Percentiles rank a stretch among this genome's conserved stretches.
Evolutionary conservation across 2,797 vertebrate species (phyloP).

Genomic region (Lithobates pipiens): DNA sequence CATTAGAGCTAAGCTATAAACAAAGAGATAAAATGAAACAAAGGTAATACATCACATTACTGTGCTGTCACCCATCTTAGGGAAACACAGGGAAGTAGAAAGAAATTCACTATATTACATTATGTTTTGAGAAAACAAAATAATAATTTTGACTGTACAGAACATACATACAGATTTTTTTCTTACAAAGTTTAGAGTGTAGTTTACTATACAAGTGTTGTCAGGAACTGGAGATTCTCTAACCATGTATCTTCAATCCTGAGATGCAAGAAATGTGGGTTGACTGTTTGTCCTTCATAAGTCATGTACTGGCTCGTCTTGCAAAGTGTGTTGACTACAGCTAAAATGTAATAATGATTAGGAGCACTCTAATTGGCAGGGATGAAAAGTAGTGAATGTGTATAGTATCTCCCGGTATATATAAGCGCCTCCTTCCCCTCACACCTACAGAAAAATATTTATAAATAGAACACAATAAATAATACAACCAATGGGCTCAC

Average conservation of each 20-base stretch:
- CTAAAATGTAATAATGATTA: neutral
- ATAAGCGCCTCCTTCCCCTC: neutral
- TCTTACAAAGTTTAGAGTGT: slow-evolving; percentile 65
- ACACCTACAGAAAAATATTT: slow-evolving; percentile 13
- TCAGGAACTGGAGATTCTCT: slow-evolving; percentile 65
- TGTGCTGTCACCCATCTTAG: slow-evolving; percentile 69
- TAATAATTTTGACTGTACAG: slow-evolving; percentile 70
- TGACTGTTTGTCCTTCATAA: slow-evolving; percentile 6
- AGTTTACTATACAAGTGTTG: slow-evolving; percentile 66
- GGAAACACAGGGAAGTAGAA: slow-evolving; percentile 71
- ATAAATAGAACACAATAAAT: slow-evolving; percentile 25
- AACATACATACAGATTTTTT: slow-evolving; percentile 68
- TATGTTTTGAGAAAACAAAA: slow-evolving; percentile 65
- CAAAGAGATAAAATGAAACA: slow-evolving; percentile 68
- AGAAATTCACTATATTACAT: slow-evolving; percentile 71
- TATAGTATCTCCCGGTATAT: neutral
- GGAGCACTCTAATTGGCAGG: slow-evolving; percentile 52
- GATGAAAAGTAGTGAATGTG: slow-evolving; percentile 61
- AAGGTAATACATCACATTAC: slow-evolving; percentile 65
- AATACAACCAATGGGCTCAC: neutral
- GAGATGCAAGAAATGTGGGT: slow-evolving; percentile 37
- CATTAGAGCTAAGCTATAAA: slow-evolving; percentile 77
- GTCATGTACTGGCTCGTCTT: neutral
- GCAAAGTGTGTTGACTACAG: neutral
- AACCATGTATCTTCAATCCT: slow-evolving; percentile 41